Base-by-base conservation (phyloP, 2,888 invertebrate species). In the Drosophila melanosoma region DNA sequence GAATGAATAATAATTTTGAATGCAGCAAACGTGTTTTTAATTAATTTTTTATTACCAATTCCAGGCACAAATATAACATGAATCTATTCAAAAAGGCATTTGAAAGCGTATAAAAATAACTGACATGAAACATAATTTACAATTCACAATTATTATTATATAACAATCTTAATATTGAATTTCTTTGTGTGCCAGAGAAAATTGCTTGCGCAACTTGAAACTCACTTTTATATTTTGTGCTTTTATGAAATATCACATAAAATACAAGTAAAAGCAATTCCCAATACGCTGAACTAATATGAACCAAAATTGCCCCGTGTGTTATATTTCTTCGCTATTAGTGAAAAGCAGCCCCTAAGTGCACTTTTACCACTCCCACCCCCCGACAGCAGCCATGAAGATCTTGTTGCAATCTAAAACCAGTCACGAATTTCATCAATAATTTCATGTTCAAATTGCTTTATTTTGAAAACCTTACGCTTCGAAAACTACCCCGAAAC, bases 371-470 rank as follows among this genome's bases (percentile, higher is more conserved):
- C 78, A 68, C 61, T 23, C 36, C 15, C 20, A 8, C 29, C 2
- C 48, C 3, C 48, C 8, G 12, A 23, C 3, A 35, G 20, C 29
- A 17, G 17, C 26, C 10, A 11, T 48, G 26, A 17, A 52, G 29
- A 45, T 69, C 59, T 54, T 48, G 49, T 58, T 51, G 80, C 67
- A 67, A 71, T 49, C 79, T 32, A 67, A 77, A 62, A 64, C 64
- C 75, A 61, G 60, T 73, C 61, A 58, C 58, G 72, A 53, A 64
- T 63, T 63, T 74, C 51, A 54, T 62, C 75, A 74, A 69, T 74
- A 74, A 64, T 68, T 69, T 60, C 53, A 20, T 54, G 45, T n/a
- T 52, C 38, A 57, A 64, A 79, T 79, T 79, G 76, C 80, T 78
- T 78, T 64, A 79, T 75, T 74, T 66, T 11, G 57, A 32, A 63